A percentile compares a stretch with the other conserved stretches of the same genome.
These are phyloP conservation scores for Epinotia bilunana DNA, from an alignment of 2,888 invertebrate genomes.

Conservation along the genomic window DNA sequence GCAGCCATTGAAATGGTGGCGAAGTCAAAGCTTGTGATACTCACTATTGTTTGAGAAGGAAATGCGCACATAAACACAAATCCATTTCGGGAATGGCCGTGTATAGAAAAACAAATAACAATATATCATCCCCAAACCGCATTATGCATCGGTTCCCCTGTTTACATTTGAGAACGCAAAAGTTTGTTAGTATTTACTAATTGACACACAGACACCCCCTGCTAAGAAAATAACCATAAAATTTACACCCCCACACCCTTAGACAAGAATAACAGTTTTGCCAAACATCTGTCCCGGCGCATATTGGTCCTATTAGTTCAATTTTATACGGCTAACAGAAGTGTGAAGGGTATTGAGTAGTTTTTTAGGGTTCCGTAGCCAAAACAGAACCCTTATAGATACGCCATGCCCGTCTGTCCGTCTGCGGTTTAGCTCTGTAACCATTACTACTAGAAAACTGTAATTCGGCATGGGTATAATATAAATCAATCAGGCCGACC, in stretches of 20 bases:
- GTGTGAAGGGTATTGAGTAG: slow-evolving; percentile 23
- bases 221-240: slow-evolving; percentile 45
- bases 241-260: slow-evolving; percentile 38
- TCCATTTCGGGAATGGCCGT: slow-evolving; percentile 25
- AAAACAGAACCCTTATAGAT: too few species aligned
- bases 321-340: slow-evolving; percentile 35
- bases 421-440: too few species aligned
- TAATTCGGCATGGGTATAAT: too few species aligned
- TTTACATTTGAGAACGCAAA: slow-evolving; percentile 40
- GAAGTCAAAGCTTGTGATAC: too few species aligned
- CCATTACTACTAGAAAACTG: too few species aligned
- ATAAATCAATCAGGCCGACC: too few species aligned
- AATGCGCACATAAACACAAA: slow-evolving; percentile 8
- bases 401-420: too few species aligned
- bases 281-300: slow-evolving; percentile 47
- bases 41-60: background rate
- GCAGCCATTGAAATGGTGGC: too few species aligned
- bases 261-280: slow-evolving; percentile 47
- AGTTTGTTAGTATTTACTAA: slow-evolving; percentile 46
- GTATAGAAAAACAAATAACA: slow-evolving; percentile 40
- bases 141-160: slow-evolving; percentile 42
- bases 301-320: slow-evolving; percentile 36
- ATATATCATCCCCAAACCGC: slow-evolving; percentile 44
- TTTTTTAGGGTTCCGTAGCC: background rate
- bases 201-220: slow-evolving; percentile 44